A percentile compares a stretch with the other conserved stretches of the same genome.
phyloP scores from a whole-genome alignment of 2,113 vertebrate genomes.

The Salvelinus namaycush region DNA sequence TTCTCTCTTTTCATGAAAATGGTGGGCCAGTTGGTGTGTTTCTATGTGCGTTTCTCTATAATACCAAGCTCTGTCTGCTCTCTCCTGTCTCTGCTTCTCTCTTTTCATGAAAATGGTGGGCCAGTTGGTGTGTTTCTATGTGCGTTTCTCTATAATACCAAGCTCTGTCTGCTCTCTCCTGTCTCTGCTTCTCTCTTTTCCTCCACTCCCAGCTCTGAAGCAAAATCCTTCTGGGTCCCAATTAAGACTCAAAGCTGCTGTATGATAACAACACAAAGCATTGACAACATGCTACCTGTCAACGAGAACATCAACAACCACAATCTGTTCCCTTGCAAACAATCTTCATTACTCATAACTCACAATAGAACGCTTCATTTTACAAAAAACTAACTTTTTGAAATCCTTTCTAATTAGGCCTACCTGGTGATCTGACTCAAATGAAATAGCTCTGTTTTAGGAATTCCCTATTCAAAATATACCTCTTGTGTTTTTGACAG shows the following conservation, averaged over 20 bases:
- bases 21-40: too few relatives aligned
- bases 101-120: constrained; percentile 38
- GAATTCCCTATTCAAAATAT: constrained; percentile 5
- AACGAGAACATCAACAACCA: constrained; percentile 86
- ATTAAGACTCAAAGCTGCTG: constrained; percentile 92
- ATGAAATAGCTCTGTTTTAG: constrained; percentile 60
- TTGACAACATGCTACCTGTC: constrained; percentile 92
- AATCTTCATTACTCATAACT: constrained; percentile 79
- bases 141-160: too few relatives aligned
- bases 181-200: constrained; percentile 28
- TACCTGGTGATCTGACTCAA: constrained; percentile 66
- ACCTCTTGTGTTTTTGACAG: background rate
- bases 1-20: constrained; percentile 32
- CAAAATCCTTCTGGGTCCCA: constrained; percentile 91
- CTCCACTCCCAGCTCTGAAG: constrained; percentile 42
- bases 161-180: constrained; percentile 32
- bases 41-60: too few relatives aligned
- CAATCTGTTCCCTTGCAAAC: constrained; percentile 90
- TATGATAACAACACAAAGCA: constrained; percentile 84
- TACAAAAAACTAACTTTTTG: constrained; percentile 19
- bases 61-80: constrained; percentile 18
- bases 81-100: constrained; percentile 35
- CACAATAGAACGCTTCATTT: constrained; percentile 64
- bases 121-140: too few relatives aligned
- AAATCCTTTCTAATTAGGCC: constrained; percentile 62